These are phyloP conservation scores for Paedocypris micromegethes DNA, from an alignment of 2,797 vertebrate species.

Conservation along the genomic window DNA sequence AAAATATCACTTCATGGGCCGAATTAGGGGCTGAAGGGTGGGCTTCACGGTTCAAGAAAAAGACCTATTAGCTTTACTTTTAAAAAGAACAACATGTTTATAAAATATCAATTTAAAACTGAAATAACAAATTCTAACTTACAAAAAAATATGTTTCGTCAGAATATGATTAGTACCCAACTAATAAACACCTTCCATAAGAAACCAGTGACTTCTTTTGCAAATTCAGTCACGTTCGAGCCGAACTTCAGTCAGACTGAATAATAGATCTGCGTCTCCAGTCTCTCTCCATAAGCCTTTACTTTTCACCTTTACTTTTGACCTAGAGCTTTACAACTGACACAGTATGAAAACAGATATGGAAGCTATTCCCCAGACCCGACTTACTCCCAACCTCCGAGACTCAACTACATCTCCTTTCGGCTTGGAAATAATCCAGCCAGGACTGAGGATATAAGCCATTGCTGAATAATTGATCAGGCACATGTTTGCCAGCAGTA, in stretches of 20 bases:
- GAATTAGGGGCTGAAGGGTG: no score
- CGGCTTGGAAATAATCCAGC: neutral
- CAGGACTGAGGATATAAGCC: slow-evolving; percentile 21
- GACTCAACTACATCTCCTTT: slow-evolving; percentile 14
- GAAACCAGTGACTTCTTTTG: slow-evolving; percentile 57
- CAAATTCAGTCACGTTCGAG: slow-evolving; percentile 74
- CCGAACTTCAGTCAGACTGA: slow-evolving; percentile 67
- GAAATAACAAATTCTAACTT: neutral
- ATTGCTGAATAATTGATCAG: slow-evolving; percentile 30
- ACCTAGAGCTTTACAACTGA: slow-evolving; percentile 11
- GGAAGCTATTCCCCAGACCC: neutral
- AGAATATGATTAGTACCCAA: slow-evolving; percentile 57
- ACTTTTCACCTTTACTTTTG: slow-evolving; percentile 31
- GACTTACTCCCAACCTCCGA: slow-evolving; percentile 4
- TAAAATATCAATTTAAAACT: no score
- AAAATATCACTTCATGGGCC: no score
- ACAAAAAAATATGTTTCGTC: slow-evolving; percentile 23
- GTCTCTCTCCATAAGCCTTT: slow-evolving; percentile 44
- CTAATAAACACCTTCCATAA: slow-evolving; percentile 60
- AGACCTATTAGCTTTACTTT: no score
- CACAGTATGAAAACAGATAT: slow-evolving; percentile 7
- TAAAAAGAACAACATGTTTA: no score
- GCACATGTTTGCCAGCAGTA: slow-evolving; percentile 23
- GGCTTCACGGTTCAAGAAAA: no score
- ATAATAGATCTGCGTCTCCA: slow-evolving; percentile 69